These are phyloP conservation scores for Spizaetus ornatus DNA, from an alignment of 2,113 vertebrate species.

Conservation along the genomic window DNA sequence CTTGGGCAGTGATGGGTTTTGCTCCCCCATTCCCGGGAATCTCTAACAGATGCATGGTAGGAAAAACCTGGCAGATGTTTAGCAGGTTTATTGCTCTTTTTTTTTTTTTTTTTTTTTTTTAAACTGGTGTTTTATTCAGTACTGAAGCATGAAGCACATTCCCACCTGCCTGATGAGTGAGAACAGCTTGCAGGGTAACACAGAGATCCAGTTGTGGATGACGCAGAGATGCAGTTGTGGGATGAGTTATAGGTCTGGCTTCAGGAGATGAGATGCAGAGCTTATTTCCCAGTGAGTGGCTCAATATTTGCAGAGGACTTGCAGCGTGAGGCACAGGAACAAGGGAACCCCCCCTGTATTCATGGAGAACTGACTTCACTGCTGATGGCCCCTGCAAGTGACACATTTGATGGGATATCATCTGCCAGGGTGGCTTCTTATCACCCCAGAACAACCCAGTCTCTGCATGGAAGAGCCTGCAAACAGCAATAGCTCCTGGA, in stretches of 20 bases:
- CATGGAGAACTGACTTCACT: not conserved
- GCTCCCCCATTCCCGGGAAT: not conserved
- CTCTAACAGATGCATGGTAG: not conserved
- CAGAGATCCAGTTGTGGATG: not conserved
- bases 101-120: not conserved
- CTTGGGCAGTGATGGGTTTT: not conserved
- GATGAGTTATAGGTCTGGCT: not conserved
- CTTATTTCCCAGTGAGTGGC: not conserved
- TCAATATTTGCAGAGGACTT: not conserved
- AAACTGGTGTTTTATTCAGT: not conserved
- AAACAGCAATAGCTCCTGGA: not conserved
- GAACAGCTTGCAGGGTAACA: not conserved
- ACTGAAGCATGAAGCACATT: not conserved
- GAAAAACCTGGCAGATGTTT: not conserved
- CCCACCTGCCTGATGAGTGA: not conserved
- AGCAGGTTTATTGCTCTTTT: not conserved
- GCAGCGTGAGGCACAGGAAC: not conserved
- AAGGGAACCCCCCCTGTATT: not conserved
- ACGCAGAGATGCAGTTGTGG: not conserved
- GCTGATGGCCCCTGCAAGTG: not conserved
- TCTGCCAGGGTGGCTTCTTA: not conserved
- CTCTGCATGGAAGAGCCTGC: not conserved
- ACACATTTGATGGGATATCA: not conserved
- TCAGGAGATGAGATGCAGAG: not conserved
- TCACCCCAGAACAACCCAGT: accelerated